Evolutionary conservation across 2,888 invertebrate genomes (phyloP).

Genomic region (Steinernema carpocapsae): DNA sequence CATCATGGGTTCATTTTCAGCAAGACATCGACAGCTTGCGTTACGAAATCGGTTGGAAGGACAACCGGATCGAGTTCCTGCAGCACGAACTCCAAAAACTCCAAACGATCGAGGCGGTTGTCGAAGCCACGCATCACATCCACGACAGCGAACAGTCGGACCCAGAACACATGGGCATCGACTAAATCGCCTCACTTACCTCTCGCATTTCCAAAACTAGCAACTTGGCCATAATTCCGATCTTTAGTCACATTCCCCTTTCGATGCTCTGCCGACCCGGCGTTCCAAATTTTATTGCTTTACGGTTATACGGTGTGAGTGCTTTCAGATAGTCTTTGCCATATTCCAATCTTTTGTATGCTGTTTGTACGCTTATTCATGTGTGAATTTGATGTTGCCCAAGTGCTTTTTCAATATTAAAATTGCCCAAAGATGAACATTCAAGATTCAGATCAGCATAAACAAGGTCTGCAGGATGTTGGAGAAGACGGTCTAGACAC

Average conservation of each 20-base stretch:
- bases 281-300: conserved; percentile 22
- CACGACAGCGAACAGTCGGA: conserved; percentile 32
- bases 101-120: conserved; percentile 20
- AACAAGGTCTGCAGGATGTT: too few relatives aligned
- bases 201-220: conserved; percentile 2
- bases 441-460: too few relatives aligned
- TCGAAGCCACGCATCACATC: conserved; percentile 25
- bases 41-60: conserved; percentile 61
- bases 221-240: background rate
- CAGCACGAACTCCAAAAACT: conserved; percentile 43
- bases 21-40: conserved; percentile 53
- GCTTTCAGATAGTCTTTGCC: conserved; percentile 29
- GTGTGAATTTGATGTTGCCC: too few relatives aligned
- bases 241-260: conserved; percentile 10
- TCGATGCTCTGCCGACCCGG: background rate
- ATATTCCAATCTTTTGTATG: background rate
- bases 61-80: conserved; percentile 54
- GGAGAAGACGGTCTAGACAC: too few relatives aligned
- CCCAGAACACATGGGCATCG: conserved; percentile 28
- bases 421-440: too few relatives aligned
- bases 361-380: too few relatives aligned
- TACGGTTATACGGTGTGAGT: conserved; percentile 33
- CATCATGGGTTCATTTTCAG: conserved; percentile 40
- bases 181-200: conserved; percentile 3
- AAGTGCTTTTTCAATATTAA: too few relatives aligned